These are phyloP conservation scores for Chironex yamaguchii DNA, from an alignment of 30 jellyfish, hydroid and myxozoan species.

Conservation along the genomic window DNA sequence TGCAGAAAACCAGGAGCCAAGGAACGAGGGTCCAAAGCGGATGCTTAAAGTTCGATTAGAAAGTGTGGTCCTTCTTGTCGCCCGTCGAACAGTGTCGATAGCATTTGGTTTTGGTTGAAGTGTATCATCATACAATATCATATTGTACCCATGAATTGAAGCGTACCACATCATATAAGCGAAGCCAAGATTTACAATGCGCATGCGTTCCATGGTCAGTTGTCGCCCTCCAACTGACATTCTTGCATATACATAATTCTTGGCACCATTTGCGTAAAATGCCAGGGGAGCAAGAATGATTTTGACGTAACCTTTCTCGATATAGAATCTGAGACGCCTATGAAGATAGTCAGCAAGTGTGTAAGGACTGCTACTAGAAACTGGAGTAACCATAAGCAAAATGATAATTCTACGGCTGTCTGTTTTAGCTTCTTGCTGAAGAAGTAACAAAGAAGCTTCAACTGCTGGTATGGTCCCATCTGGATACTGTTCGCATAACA, in stretches of 20 bases:
- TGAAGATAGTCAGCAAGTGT: background rate
- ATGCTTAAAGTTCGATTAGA: background rate
- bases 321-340: background rate
- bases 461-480: background rate
- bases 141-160: background rate
- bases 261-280: background rate
- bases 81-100: background rate
- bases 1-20: background rate
- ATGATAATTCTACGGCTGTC: background rate
- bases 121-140: background rate
- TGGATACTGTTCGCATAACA: background rate
- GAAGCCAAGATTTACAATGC: background rate
- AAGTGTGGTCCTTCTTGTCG: background rate
- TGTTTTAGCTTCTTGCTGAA: background rate
- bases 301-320: background rate
- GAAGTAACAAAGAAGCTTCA: background rate
- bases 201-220: background rate
- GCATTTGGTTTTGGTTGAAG: background rate
- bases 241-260: background rate
- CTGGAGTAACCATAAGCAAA: background rate
- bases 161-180: background rate
- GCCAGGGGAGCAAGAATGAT: background rate
- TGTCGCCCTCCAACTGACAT: background rate
- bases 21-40: background rate
- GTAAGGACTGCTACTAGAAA: background rate